These are phyloP conservation scores for Mallotus villosus DNA, from an alignment of 2,797 vertebrate genomes.

Conservation along the genomic window DNA sequence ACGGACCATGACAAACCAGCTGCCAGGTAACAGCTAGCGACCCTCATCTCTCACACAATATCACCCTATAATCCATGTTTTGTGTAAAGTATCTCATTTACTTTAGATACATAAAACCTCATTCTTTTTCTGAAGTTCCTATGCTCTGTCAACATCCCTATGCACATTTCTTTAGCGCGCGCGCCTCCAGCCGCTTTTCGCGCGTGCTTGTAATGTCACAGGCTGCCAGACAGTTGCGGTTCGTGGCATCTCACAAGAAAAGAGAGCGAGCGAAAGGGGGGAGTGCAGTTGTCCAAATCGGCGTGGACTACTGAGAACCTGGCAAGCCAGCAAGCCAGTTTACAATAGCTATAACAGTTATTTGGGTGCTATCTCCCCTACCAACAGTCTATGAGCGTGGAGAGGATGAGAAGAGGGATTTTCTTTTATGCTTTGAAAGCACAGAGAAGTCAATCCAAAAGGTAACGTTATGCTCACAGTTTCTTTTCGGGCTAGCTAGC, in stretches of 20 bases:
- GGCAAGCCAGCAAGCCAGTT: neutral
- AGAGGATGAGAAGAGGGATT: constrained; percentile 1
- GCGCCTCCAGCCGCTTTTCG: neutral
- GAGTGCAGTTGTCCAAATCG: neutral
- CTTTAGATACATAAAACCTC: neutral
- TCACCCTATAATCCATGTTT: neutral
- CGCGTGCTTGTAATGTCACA: neutral
- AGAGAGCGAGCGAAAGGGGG: neutral
- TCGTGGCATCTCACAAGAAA: neutral
- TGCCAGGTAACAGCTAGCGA: too few species aligned
- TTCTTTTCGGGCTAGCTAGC: neutral
- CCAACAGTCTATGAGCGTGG: constrained; percentile 1
- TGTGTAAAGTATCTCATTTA: neutral
- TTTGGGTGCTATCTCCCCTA: neutral
- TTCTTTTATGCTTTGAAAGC: neutral
- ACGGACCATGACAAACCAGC: too few species aligned
- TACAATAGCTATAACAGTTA: neutral
- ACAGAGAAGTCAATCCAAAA: constrained; percentile 5
- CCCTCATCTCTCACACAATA: too few species aligned
- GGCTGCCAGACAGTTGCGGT: neutral
- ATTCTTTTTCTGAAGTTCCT: neutral
- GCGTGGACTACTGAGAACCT: neutral
- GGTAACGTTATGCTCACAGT: neutral
- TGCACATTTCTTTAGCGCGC: neutral
- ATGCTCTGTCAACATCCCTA: neutral